These are phyloP conservation scores for Drosophila borborema DNA, from an alignment of 2,888 invertebrate genomes.

Conservation along the genomic window DNA sequence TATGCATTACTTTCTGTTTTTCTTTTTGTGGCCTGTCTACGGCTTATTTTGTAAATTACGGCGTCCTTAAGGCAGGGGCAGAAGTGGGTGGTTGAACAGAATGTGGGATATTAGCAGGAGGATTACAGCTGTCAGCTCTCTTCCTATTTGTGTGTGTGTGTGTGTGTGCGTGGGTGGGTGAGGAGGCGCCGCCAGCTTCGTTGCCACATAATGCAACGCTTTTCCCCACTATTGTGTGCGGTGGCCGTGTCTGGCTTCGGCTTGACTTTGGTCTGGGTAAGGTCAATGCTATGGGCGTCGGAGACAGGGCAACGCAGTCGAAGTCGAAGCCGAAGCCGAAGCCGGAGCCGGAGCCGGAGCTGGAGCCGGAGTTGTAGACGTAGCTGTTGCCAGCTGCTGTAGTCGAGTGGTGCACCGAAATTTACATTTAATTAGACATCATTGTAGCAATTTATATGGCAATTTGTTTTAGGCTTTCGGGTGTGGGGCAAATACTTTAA, in stretches of 20 bases:
- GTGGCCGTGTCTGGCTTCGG: slow-evolving; percentile 36
- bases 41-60: slow-evolving; percentile 75
- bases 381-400: slow-evolving; percentile 10
- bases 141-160: not conserved
- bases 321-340: not conserved
- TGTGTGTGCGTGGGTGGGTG: not conserved
- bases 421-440: slow-evolving; percentile 77
- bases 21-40: slow-evolving; percentile 60
- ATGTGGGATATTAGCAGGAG: slow-evolving; percentile 38
- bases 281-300: slow-evolving; percentile 45
- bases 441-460: slow-evolving; percentile 64
- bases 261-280: slow-evolving; percentile 54
- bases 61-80: slow-evolving; percentile 19
- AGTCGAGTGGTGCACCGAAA: slow-evolving; percentile 46
- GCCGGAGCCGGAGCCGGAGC: not conserved
- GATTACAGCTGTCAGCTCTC: slow-evolving; percentile 55
- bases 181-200: slow-evolving; percentile 3
- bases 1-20: slow-evolving; percentile 25
- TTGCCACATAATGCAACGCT: slow-evolving; percentile 23
- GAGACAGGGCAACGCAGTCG: not conserved
- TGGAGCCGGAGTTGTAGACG: not conserved
- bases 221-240: slow-evolving; percentile 22
- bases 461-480: slow-evolving; percentile 38
- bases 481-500: slow-evolving; percentile 35
- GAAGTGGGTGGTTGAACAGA: slow-evolving; percentile 10